Conservation (phyloP, 2,113 vertebrate species). For the Podocnemis expansa region DNA sequence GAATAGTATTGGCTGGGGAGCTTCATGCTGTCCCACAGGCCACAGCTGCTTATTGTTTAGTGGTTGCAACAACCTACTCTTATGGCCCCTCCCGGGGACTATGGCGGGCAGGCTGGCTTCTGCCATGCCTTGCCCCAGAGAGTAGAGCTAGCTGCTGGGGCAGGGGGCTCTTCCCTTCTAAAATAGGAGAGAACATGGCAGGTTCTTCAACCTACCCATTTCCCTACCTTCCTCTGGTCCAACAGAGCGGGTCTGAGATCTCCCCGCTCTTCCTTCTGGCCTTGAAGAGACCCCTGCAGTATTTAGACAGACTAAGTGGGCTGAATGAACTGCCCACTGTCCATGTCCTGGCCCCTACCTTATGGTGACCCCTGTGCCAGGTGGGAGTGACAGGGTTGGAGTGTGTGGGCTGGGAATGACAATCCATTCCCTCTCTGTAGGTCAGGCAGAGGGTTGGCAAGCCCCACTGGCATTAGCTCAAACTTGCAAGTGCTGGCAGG, state of each 20-base stretch:
- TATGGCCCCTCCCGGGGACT: background rate
- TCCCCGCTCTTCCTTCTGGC: background rate
- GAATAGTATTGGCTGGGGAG: background rate
- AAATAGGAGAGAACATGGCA: background rate
- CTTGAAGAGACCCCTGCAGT: background rate
- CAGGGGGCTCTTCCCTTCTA: background rate
- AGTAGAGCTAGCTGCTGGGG: background rate
- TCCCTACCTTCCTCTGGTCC: background rate
- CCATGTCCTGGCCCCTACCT: background rate
- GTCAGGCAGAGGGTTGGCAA: background rate
- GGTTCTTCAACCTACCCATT: background rate
- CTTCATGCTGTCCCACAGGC: background rate
- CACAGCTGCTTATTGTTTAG: background rate
- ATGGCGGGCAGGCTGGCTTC: background rate
- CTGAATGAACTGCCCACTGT: background rate
- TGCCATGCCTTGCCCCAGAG: background rate
- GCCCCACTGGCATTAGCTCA: background rate
- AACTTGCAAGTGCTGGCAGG: background rate
- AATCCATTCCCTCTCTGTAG: background rate
- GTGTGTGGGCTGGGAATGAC: background rate
- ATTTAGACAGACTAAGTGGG: background rate
- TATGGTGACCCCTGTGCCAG: background rate
- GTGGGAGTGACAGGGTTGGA: background rate
- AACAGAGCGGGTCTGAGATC: background rate
- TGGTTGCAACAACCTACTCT: background rate